Evolutionary conservation across 2,113 vertebrate species (phyloP).

Genomic region (Paratilapia polleni): DNA sequence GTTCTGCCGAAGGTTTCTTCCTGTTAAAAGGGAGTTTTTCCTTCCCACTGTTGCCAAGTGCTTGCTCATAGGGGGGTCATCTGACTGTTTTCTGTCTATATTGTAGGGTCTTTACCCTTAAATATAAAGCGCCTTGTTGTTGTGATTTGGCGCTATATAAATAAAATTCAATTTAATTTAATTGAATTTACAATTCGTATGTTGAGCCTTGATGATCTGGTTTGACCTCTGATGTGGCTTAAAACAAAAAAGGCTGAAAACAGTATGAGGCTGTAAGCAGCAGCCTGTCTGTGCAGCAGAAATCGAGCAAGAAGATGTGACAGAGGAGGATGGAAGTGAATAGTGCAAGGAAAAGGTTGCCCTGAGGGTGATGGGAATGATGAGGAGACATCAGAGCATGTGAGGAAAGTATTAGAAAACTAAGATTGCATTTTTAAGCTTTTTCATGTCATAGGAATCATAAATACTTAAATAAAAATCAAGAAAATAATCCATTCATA

Average conservation of each 20-base stretch:
- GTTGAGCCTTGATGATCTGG: too few relatives aligned
- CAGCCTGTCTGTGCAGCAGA: not conserved
- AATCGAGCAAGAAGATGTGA: not conserved
- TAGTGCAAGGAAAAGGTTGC: not conserved
- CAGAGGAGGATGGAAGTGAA: not conserved
- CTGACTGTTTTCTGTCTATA: too few relatives aligned
- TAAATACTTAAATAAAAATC: not conserved
- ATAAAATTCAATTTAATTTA: too few relatives aligned
- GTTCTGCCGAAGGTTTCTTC: too few relatives aligned
- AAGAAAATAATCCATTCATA: not conserved
- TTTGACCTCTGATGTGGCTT: not conserved
- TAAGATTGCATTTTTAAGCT: not conserved
- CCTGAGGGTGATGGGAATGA: not conserved
- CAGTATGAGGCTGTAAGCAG: not conserved
- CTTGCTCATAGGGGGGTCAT: too few relatives aligned
- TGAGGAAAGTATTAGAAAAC: too few relatives aligned
- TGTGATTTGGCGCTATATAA: too few relatives aligned
- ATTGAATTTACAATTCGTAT: too few relatives aligned
- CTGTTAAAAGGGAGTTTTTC: too few relatives aligned
- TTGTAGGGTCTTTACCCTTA: too few relatives aligned
- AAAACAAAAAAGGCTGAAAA: not conserved
- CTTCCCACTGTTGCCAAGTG: too few relatives aligned
- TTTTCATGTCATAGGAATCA: not conserved
- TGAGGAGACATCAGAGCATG: not conserved
- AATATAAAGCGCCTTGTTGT: too few relatives aligned